Conservation (phyloP, 2,113 vertebrate genomes). For the Callopanchax toddi region DNA sequence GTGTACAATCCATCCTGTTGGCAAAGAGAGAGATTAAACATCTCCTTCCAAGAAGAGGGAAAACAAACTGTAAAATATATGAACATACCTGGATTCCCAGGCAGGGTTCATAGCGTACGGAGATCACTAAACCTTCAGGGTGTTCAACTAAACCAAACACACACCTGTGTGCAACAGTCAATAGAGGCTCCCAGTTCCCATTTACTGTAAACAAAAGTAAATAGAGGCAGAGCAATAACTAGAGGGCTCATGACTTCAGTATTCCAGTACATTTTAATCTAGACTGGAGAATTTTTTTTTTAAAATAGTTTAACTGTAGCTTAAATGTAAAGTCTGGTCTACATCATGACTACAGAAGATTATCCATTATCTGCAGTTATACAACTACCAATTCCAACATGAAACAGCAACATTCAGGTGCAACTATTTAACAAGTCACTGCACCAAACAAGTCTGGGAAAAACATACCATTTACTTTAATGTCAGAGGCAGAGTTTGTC, state of each 20-base stretch:
- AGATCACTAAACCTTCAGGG: conserved; percentile 65
- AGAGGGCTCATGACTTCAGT: too few relatives aligned
- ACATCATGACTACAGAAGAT: too few relatives aligned
- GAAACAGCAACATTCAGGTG: too few relatives aligned
- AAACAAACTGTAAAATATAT: neutral
- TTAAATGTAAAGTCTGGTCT: too few relatives aligned
- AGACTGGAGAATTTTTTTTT: too few relatives aligned
- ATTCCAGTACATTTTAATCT: too few relatives aligned
- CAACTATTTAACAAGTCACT: neutral
- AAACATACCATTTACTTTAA: conserved; percentile 71
- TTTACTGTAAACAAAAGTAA: conserved; percentile 50
- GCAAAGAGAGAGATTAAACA: neutral
- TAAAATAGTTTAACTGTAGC: too few relatives aligned
- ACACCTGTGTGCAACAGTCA: conserved; percentile 60
- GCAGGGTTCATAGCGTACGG: conserved; percentile 68
- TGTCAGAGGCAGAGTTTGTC: conserved; percentile 16
- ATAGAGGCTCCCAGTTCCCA: conserved; percentile 66
- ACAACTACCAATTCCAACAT: too few relatives aligned
- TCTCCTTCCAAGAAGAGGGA: too few relatives aligned
- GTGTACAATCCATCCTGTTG: conserved; percentile 74
- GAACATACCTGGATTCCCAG: conserved; percentile 44
- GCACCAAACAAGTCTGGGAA: neutral
- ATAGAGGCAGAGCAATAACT: neutral
- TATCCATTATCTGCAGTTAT: too few relatives aligned
- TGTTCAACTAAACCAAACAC: conserved; percentile 64